Conservation (phyloP, 2,888 invertebrate species). For the Odontocolon sp. region DNA sequence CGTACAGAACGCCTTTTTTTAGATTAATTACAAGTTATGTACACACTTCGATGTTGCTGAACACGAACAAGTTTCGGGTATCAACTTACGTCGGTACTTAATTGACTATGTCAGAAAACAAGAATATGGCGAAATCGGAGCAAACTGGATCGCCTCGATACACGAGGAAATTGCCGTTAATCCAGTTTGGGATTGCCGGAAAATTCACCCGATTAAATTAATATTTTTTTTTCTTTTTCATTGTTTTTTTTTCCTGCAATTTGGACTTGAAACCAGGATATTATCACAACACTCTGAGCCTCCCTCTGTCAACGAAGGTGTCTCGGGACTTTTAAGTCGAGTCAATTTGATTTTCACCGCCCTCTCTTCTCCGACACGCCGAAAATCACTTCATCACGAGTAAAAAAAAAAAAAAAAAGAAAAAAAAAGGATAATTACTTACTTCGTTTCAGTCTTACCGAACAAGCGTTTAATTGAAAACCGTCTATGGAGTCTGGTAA, state of each 20-base stretch:
- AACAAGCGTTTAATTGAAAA: not conserved
- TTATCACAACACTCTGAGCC: conserved; percentile 57
- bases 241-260: not conserved
- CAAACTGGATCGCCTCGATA: not conserved
- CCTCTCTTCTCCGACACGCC: not conserved
- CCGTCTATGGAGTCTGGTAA: conserved; percentile 56
- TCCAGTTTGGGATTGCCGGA: no score
- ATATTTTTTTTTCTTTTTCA: not conserved
- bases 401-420: no score
- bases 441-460: conserved; percentile 6
- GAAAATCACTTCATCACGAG: no score
- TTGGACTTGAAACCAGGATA: conserved; percentile 7
- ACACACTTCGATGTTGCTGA: conserved; percentile 37
- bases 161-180: no score
- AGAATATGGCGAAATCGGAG: conserved; percentile 26
- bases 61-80: conserved; percentile 3
- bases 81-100: not conserved
- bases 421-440: no score
- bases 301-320: not conserved
- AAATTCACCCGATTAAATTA: no score
- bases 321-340: not conserved
- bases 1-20: no score
- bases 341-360: not conserved
- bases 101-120: conserved; percentile 5
- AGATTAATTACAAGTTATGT: conserved; percentile 52